Percentiles rank a stretch among this genome's conserved stretches.
Conservation (phyloP, 1,140 invertebrate genomes). For the Saccostrea echinata region DNA sequence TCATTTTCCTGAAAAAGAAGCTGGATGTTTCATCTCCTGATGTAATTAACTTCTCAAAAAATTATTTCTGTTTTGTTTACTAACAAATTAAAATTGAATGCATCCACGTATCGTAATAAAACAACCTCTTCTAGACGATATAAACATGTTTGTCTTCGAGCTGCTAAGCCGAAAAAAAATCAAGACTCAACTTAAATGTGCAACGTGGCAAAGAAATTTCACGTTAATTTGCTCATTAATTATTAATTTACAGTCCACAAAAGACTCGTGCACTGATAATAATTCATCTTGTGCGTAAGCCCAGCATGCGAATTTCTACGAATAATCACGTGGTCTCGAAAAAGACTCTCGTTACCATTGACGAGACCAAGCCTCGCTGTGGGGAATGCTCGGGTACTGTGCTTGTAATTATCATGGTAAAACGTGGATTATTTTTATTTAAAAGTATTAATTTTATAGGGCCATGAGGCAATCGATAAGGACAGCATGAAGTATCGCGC, state of each 20-base stretch:
- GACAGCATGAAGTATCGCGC: neutral
- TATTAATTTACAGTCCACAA: constrained; percentile 18
- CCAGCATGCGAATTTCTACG: neutral
- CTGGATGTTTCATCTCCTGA: constrained; percentile 21
- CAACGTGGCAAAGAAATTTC: neutral
- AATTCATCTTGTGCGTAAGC: neutral
- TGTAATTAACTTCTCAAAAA: constrained; percentile 8
- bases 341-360: neutral
- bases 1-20: neutral
- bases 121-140: neutral
- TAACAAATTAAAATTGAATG: constrained; percentile 22
- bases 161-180: neutral
- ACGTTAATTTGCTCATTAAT: constrained; percentile 9
- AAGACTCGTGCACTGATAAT: neutral
- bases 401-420: neutral
- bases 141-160: constrained; percentile 32
- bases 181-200: neutral
- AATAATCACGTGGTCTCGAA: neutral
- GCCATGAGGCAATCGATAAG: neutral
- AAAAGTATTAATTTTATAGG: constrained; percentile 18
- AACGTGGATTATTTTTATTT: neutral
- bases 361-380: neutral
- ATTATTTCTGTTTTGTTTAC: constrained; percentile 32
- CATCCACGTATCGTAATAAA: neutral
- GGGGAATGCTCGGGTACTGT: neutral